These are phyloP conservation scores for Cecidostiba fungosa DNA, from an alignment of 2,888 invertebrate genomes.

Conservation along the genomic window DNA sequence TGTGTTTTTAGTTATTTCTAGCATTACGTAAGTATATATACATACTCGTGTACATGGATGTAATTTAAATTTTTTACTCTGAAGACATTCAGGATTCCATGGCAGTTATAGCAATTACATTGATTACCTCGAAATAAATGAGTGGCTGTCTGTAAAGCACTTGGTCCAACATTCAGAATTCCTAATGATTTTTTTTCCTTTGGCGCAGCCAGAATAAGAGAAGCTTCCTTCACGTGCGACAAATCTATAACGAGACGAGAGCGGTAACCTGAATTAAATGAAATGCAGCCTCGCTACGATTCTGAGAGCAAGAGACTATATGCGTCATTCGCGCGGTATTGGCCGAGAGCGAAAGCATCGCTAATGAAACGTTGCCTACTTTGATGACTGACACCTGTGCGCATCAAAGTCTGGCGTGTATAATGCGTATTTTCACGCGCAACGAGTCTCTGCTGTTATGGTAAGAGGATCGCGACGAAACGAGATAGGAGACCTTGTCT, in stretches of 20 bases:
- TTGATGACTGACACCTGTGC: neutral
- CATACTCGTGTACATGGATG: neutral
- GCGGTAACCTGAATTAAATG: neutral
- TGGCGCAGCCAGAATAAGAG: no score
- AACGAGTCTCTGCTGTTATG: neutral
- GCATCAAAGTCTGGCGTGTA: neutral
- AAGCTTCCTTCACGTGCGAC: no score
- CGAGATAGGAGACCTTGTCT: neutral
- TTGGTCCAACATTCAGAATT: neutral
- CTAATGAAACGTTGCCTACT: neutral
- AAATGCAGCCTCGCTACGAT: neutral
- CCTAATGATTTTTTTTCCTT: no score
- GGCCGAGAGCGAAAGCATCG: slow-evolving; percentile 5
- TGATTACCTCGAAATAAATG: neutral
- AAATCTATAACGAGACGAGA: no score
- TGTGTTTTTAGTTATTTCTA: neutral
- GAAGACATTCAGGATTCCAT: neutral
- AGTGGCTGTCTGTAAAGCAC: neutral
- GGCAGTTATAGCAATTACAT: neutral
- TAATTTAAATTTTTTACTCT: neutral
- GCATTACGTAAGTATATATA: neutral
- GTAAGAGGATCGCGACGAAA: neutral
- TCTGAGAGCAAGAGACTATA: neutral
- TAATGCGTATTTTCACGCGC: neutral
- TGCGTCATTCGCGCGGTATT: neutral